Conservation (phyloP, 92 coral and sea anemone species). For the Bergia puertoricense region DNA sequence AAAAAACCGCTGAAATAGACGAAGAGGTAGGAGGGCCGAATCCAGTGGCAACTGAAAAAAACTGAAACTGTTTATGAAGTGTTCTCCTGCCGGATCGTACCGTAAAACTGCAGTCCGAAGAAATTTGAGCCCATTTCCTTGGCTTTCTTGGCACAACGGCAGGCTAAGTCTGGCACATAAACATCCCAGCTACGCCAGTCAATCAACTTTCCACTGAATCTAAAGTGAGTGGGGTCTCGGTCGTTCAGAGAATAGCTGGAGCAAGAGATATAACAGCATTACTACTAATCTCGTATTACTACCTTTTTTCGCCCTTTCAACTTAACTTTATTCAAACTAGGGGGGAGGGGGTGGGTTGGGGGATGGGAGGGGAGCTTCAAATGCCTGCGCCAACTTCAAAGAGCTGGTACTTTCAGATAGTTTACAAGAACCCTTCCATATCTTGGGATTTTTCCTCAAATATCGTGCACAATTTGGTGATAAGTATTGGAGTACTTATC, state of each 20-base stretch:
- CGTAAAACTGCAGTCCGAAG: constrained; percentile 70
- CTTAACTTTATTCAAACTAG: too few relatives aligned
- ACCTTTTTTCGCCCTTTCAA: neutral
- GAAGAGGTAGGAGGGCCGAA: too few relatives aligned
- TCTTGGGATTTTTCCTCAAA: too few relatives aligned
- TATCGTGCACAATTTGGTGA: too few relatives aligned
- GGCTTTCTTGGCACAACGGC: constrained; percentile 64
- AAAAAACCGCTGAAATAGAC: too few relatives aligned
- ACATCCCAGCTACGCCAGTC: constrained; percentile 66
- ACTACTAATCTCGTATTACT: neutral
- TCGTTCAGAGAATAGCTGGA: constrained; percentile 50
- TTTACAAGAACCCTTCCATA: too few relatives aligned
- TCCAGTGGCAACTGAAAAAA: too few relatives aligned
- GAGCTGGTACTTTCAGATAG: too few relatives aligned
- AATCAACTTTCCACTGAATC: constrained; percentile 50
- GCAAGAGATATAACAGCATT: neutral
- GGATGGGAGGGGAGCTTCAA: too few relatives aligned
- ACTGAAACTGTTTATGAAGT: too few relatives aligned
- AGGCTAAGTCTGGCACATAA: constrained; percentile 60
- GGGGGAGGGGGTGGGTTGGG: neutral
- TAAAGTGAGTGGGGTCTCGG: constrained; percentile 23
- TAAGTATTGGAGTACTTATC: too few relatives aligned
- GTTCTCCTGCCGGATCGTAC: constrained; percentile 21
- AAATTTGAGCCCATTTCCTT: constrained; percentile 30
- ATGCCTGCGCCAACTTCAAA: too few relatives aligned